These are phyloP conservation scores for Phyllotis vaccarum DNA, from an alignment of 2,797 vertebrate species.

Conservation along the genomic window DNA sequence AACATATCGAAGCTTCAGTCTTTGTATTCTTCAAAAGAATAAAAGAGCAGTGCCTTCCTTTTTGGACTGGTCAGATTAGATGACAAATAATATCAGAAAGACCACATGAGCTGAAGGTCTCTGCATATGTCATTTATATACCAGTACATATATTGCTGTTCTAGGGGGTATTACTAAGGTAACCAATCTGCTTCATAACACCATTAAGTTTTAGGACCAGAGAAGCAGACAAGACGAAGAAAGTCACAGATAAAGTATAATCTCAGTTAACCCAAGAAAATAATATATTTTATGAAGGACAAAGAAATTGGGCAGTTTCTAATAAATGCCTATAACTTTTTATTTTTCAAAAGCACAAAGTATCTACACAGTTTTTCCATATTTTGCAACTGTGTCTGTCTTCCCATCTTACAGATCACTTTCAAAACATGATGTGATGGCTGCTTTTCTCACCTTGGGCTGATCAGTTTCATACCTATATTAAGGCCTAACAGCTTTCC, in stretches of 20 bases:
- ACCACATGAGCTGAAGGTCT: neutral
- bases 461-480: neutral
- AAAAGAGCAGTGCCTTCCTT: neutral
- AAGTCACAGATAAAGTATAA: neutral
- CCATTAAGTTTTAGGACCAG: neutral
- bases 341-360: neutral
- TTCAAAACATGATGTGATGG: neutral
- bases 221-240: constrained; percentile 25
- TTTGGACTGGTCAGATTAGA: neutral
- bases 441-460: neutral
- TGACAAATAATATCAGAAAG: neutral
- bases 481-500: neutral
- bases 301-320: neutral
- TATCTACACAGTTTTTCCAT: neutral
- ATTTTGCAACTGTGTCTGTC: fast-evolving
- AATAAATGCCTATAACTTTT: neutral
- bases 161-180: neutral
- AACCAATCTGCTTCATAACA: neutral
- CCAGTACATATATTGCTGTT: fast-evolving
- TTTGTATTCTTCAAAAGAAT: neutral
- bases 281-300: neutral
- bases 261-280: neutral
- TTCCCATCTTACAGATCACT: neutral
- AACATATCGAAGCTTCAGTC: neutral
- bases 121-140: neutral